Evolutionary conservation across 2,888 invertebrate genomes (phyloP).

Genomic region (Latrodectus hesperus): DNA sequence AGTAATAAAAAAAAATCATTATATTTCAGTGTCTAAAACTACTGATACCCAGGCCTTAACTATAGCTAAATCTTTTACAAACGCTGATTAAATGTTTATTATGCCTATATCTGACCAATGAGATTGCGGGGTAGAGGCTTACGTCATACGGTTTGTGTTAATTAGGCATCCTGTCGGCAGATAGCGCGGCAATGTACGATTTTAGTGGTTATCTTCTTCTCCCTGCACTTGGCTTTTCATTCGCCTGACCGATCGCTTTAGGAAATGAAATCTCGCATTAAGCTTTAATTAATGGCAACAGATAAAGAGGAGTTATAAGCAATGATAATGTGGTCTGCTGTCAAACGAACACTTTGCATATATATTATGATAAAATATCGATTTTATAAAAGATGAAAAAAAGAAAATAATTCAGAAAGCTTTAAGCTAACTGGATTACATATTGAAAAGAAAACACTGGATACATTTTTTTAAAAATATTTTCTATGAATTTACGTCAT

Average conservation of each 20-base stretch:
- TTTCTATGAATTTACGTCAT: no score
- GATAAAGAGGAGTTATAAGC: slow-evolving; percentile 62
- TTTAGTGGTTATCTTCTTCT: slow-evolving; percentile 65
- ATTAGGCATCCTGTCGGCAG: slow-evolving; percentile 57
- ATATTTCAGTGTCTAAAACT: no score
- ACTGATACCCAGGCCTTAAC: no score
- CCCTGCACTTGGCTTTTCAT: slow-evolving; percentile 61
- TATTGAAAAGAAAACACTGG: no score
- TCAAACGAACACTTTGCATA: slow-evolving; percentile 12
- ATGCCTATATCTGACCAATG: slow-evolving; percentile 62
- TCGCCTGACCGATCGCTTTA: slow-evolving; percentile 69
- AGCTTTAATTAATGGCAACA: slow-evolving; percentile 68
- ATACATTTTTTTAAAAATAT: no score
- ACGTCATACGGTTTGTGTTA: slow-evolving; percentile 64
- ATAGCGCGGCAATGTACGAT: slow-evolving; percentile 52
- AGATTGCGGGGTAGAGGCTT: slow-evolving; percentile 49
- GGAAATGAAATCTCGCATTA: slow-evolving; percentile 69
- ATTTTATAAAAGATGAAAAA: slow-evolving; percentile 13
- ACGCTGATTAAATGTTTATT: slow-evolving; percentile 50
- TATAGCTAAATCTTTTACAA: background rate
- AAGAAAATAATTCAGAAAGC: no score
- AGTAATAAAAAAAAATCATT: no score
- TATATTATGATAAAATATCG: slow-evolving; percentile 47
- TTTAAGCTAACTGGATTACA: no score
- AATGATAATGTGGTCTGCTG: slow-evolving; percentile 48